A percentile compares a stretch with the other conserved stretches of the same genome.
Conservation (phyloP, 1,140 invertebrate species). For the Pseudomyrmex dendroicus region DNA sequence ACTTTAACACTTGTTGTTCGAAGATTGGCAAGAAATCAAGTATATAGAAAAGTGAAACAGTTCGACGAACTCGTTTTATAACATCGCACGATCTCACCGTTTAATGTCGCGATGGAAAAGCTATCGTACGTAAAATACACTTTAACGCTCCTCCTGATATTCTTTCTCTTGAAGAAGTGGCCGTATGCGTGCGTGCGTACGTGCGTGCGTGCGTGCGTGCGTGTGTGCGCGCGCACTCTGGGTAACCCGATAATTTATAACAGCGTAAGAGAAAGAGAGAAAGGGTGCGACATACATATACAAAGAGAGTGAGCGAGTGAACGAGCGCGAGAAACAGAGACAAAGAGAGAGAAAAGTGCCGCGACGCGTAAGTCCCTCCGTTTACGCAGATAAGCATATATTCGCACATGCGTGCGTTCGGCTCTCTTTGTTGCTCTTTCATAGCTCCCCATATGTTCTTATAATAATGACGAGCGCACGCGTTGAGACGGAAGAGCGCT, state of each 20-base stretch:
- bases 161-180: conserved; percentile 67
- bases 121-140: conserved; percentile 56
- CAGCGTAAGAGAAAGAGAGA: conserved; percentile 47
- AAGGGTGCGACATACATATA: not conserved
- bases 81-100: conserved; percentile 55
- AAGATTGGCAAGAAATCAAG: not conserved
- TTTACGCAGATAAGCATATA: conserved; percentile 50
- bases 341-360: conserved; percentile 42
- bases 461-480: conserved; percentile 68
- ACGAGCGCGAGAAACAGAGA: not conserved
- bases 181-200: not conserved
- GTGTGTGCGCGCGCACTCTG: conserved; percentile 35
- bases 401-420: conserved; percentile 53
- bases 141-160: conserved; percentile 48
- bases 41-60: not conserved
- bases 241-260: conserved; percentile 75
- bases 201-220: too few relatives aligned
- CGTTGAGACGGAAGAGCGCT: conserved; percentile 72
- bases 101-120: conserved; percentile 43
- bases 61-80: conserved; percentile 39
- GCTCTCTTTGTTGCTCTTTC: conserved; percentile 20
- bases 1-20: not conserved
- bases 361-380: conserved; percentile 67
- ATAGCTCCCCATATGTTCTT: conserved; percentile 63
- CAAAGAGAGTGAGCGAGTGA: not conserved